Evolutionary conservation across 2,888 invertebrate species (phyloP).

Genomic region (Noctua janthina): DNA sequence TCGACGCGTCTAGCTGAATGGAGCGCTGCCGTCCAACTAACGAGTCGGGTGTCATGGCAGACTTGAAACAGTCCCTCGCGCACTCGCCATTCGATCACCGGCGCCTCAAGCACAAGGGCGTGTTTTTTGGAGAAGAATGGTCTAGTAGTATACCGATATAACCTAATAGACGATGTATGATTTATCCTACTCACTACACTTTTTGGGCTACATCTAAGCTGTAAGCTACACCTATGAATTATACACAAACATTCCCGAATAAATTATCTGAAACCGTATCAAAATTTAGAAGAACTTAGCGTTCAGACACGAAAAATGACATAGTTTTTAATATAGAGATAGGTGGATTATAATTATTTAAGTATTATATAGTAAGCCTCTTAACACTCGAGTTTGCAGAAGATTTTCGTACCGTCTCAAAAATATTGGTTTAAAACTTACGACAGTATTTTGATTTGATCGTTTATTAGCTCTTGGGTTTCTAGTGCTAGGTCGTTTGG

Average conservation of each 20-base stretch:
- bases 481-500: neutral
- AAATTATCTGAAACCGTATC: neutral
- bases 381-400: neutral
- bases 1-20: neutral
- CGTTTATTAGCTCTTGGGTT: too few species aligned
- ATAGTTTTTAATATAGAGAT: neutral
- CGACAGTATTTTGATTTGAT: neutral
- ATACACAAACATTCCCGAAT: neutral
- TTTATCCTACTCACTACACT: neutral
- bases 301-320: neutral
- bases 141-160: neutral
- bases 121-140: neutral
- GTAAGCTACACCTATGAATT: too few species aligned
- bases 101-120: neutral
- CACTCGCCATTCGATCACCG: neutral
- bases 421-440: constrained; percentile 12
- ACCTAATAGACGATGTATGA: neutral
- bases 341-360: neutral
- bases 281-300: neutral
- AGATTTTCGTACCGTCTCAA: neutral
- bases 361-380: neutral
- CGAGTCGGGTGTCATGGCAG: constrained; percentile 15
- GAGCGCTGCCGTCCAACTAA: constrained; percentile 19
- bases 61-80: neutral
- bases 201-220: neutral